Percentiles rank a stretch among this genome's conserved stretches.
phyloP scores from a whole-genome alignment of 1,140 invertebrate species.

The Sycophila sp. region DNA sequence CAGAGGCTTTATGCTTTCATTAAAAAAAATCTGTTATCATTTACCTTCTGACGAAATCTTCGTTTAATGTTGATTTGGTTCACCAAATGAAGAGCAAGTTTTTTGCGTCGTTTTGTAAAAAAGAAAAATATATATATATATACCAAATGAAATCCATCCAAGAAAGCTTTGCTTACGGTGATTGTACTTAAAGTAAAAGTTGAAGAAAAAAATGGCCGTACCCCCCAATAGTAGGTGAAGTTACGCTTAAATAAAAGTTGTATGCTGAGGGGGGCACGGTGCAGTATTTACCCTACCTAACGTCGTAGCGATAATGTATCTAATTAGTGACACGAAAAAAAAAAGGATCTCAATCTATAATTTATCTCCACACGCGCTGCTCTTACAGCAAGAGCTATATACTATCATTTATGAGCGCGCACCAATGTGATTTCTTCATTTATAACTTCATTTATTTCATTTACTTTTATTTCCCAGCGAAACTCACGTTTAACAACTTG shows the following conservation, averaged over 20 bases:
- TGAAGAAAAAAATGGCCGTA: not conserved
- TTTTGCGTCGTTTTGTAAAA: slow-evolving; percentile 45
- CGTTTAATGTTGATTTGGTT: too few relatives aligned
- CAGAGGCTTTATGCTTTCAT: slow-evolving; percentile 30
- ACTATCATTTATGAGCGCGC: too few relatives aligned
- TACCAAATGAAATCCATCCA: slow-evolving; percentile 62
- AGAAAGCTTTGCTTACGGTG: slow-evolving; percentile 63
- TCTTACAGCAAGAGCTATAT: too few relatives aligned
- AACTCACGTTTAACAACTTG: too few relatives aligned
- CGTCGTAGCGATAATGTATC: slow-evolving; percentile 52
- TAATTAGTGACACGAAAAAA: slow-evolving; percentile 48
- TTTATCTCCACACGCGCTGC: slow-evolving; percentile 5
- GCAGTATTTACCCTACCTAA: slow-evolving; percentile 58
- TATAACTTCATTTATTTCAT: too few relatives aligned
- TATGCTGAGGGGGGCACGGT: slow-evolving; percentile 54
- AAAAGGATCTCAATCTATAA: slow-evolving; percentile 49
- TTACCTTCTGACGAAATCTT: too few relatives aligned
- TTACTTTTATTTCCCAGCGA: too few relatives aligned
- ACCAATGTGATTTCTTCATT: too few relatives aligned
- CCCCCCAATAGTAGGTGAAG: too few relatives aligned
- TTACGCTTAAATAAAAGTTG: too few relatives aligned
- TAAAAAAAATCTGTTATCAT: too few relatives aligned
- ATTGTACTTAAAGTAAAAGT: slow-evolving; percentile 59
- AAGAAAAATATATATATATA: slow-evolving; percentile 45
- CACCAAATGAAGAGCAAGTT: slow-evolving; percentile 30